Evolutionary conservation across 1,140 invertebrate genomes (phyloP), one percentile per base, ranked within the genome.

Genomic region (Orchesella cincta): DNA sequence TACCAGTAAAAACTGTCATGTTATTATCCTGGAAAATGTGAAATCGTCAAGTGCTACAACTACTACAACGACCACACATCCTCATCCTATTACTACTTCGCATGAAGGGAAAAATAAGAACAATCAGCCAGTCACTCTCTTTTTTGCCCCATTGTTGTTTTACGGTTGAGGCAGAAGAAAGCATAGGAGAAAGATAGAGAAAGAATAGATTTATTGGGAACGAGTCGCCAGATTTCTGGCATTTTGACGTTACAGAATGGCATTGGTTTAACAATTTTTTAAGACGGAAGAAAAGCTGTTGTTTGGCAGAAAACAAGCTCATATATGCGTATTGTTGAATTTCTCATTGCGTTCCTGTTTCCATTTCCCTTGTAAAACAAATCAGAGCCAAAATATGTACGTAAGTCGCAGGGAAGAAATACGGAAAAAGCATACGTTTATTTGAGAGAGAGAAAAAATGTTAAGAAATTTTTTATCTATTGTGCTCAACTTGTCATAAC

Each of bases 191-290:
- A 46, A 46, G 20, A 46, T 12, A n/a, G 39, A 12, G 14, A 33
- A 29, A 78, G 76, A 79, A 76, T 72, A 74, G 71, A 80, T 80
- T 80, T 80, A 80, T 80, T 76, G 79, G 75, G 79, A 80, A 76
- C 71, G 76, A 75, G 79, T 80, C 79, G 76, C 79, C 79, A 80
- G 71, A 78, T 76, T 78, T 80, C 79, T 80, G 79, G 76, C 79
- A 80, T 78, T 77, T 80, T 80, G 79, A 80, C 79, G 67, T 67
- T 31, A 33, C 5, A 29, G 28, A 67, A n/a, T 57, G 52, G 14
- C 52, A 57, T 57, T 57, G 52, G 52, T 57, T 57, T 57, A 57
- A 12, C 52, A 57, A 57, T 57, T 57, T 57, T 57, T 23, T 57
- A 8, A 57, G 23, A 26, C 20, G 8, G 39, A 46, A 46, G 20